These are phyloP conservation scores for Apoda limacodes DNA, from an alignment of 2,888 invertebrate species.

Conservation along the genomic window DNA sequence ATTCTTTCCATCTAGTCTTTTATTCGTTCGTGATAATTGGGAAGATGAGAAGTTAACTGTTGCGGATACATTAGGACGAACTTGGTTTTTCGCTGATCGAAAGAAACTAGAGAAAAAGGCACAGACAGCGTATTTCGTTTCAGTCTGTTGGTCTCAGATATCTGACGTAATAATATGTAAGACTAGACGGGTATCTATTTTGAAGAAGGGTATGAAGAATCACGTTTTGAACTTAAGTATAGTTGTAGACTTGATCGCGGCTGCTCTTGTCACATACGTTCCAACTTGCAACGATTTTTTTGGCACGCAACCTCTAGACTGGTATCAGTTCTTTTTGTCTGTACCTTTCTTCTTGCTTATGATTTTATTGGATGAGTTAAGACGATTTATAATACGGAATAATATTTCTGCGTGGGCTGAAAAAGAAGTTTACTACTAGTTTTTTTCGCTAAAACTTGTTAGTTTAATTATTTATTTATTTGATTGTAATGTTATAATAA, in stretches of 20 bases:
- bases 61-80: constrained; percentile 79
- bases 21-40: constrained; percentile 80
- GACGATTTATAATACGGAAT: constrained; percentile 76
- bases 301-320: constrained; percentile 76
- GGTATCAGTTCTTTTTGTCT: constrained; percentile 78
- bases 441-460: too few relatives aligned
- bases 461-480: too few relatives aligned
- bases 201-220: constrained; percentile 82
- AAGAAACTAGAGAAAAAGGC: constrained; percentile 78
- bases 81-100: constrained; percentile 78
- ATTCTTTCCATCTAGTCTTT: constrained; percentile 75
- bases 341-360: constrained; percentile 81
- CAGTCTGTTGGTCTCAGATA: constrained; percentile 82
- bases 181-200: constrained; percentile 78
- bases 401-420: constrained; percentile 79
- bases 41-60: constrained; percentile 73
- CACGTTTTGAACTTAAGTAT: constrained; percentile 73
- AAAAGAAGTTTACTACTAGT: constrained; percentile 80
- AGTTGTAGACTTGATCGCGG: constrained; percentile 73
- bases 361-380: constrained; percentile 78
- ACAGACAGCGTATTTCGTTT: constrained; percentile 83
- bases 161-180: constrained; percentile 84
- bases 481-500: too few relatives aligned
- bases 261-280: constrained; percentile 74
- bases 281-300: constrained; percentile 77